phyloP scores from a whole-genome alignment of 35 echinoderm and acorn worm species.

The Strongylocentrotus purpuratus region DNA sequence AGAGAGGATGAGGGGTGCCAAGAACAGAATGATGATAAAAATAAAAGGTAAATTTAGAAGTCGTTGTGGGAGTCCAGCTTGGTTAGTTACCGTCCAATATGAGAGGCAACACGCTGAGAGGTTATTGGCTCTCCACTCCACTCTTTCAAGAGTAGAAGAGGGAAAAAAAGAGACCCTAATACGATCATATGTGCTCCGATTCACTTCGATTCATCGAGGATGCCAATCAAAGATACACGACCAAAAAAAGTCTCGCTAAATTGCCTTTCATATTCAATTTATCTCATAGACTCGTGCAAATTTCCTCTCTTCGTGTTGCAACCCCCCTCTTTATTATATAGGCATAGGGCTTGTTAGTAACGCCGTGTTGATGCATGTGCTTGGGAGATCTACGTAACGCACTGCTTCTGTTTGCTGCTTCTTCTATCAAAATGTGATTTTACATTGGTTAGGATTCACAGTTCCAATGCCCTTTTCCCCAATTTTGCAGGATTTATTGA shows the following conservation, averaged over 20 bases:
- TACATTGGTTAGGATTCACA: neutral
- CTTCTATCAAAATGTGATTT: too few species aligned
- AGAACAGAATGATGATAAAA: neutral
- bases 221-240: neutral
- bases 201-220: neutral
- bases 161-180: neutral
- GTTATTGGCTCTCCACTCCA: neutral
- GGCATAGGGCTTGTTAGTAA: neutral
- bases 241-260: neutral
- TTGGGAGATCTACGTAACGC: too few species aligned
- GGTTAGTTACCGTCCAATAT: neutral
- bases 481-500: too few species aligned
- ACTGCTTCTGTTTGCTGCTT: too few species aligned
- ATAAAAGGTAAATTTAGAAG: neutral
- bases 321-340: neutral
- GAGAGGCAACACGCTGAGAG: neutral
- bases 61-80: neutral
- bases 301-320: conserved; percentile 9
- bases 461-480: neutral
- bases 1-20: neutral
- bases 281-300: neutral
- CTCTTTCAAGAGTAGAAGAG: neutral
- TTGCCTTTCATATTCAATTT: conserved; percentile 44
- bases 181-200: conserved; percentile 44
- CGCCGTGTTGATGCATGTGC: neutral